Conservation (phyloP, 1,140 invertebrate genomes). For the Zaprionus davidi region DNA sequence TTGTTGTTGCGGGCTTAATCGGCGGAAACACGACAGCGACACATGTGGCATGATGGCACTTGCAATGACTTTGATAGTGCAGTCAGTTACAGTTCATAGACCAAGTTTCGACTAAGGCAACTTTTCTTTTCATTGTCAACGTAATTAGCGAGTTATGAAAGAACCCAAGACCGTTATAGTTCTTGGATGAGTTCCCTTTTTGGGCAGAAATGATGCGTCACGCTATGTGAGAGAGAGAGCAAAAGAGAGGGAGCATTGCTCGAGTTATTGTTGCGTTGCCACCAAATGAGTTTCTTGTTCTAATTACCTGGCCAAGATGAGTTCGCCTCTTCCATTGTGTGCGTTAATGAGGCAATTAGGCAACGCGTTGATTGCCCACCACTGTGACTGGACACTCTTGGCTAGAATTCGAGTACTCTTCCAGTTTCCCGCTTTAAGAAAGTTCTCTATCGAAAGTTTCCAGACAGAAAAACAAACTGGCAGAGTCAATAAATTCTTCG, state of each 20-base stretch:
- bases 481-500: conserved; percentile 17
- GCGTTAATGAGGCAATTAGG: conserved; percentile 60
- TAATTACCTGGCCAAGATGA: conserved; percentile 56
- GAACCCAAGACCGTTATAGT: neutral
- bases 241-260: conserved; percentile 21
- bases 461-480: neutral
- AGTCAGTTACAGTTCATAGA: neutral
- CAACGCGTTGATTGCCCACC: conserved; percentile 46
- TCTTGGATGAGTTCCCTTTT: neutral
- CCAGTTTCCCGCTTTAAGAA: conserved; percentile 11
- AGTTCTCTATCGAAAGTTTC: conserved; percentile 24
- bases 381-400: conserved; percentile 37
- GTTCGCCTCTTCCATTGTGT: conserved; percentile 22
- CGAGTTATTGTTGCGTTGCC: conserved; percentile 40
- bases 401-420: neutral
- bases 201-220: neutral
- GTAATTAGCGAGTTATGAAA: conserved; percentile 40
- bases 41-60: conserved; percentile 12
- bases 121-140: conserved; percentile 61
- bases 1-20: conserved; percentile 53
- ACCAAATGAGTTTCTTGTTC: conserved; percentile 65
- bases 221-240: conserved; percentile 28
- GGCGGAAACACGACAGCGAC: conserved; percentile 55
- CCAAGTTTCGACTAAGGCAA: conserved; percentile 9
- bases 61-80: conserved; percentile 23